Base-by-base conservation (phyloP, 2,797 vertebrate species). In the Botia almorhae region DNA sequence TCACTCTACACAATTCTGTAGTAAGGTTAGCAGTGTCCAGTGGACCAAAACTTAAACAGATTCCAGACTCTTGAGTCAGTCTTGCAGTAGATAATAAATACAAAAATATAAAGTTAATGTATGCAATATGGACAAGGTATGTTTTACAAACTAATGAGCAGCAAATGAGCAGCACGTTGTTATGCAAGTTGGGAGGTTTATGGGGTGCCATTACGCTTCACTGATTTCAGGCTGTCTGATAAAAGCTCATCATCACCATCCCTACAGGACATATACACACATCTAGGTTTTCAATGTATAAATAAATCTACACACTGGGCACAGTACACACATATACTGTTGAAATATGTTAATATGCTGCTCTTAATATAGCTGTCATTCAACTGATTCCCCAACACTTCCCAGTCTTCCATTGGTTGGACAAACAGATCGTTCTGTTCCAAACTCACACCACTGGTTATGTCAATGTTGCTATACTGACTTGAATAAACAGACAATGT, bases 171-270 rank as follows among this genome's bases (percentile, higher is more conserved):
- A 68, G 64, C 64, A n/a, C 14, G 21, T 19, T 43, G 64, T 58
- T 77, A 26, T 68, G 10, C 29, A 16, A 36, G 21, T 69, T 29
- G 70, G 65, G 70, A 39, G 8, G 19, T 48, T 61, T 7, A 17
- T 55, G 60, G 64, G 75, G 74, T 36, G 65, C 76, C 69, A 58
- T 85, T 84, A 78, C 74, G 65, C 74, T 73, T 84, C 63, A 76
- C 67, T 43, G 78, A 70, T 68, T 77, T 56, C 69, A 78, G 65
- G 19, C 13, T 60, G 72, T 51, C 77, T 74, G 55, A 50, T 36
- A 43, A 55, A 50, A 83, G 70, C 74, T 83, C 80, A 85, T 82
- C 82, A 84, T 77, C 64, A 51, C 60, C 74, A 19, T 83, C 85
- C 43, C 87, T 77, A 65, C 61, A 55, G 82, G 87, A 81, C 75